Evolutionary conservation across 2,888 invertebrate species (phyloP), one percentile per base, ranked within the genome.

Genomic region (Himalopsyche anomala): DNA sequence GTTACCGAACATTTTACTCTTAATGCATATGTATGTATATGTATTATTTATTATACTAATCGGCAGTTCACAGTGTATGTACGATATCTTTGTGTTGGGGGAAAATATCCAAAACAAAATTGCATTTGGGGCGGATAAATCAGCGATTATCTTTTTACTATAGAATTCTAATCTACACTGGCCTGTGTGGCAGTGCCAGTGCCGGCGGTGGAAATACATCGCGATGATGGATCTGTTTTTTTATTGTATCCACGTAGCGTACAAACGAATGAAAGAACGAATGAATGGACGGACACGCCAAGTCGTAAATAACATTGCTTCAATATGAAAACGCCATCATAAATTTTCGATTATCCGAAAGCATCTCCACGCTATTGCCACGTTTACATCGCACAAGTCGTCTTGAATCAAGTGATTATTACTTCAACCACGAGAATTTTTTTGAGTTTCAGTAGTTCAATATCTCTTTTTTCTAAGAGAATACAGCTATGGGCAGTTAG

Each of bases 321-420:
- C 85, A 85, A 82, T 85, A 85, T 81, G 81, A 74, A 81, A 82
- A 38, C 80, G 54, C 85, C 62, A 62, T 62, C 42, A 82, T 85
- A 85, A 85, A 85, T 85, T 81, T 85, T 82, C 85, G 85, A 85
- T 85, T 85, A 85, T 85, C 85, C 85, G 74, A n/a, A 28, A 62
- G 45, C 79, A 85, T 85, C 85, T 85, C 85, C 62, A 40, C 40
- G 80, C n/a, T 51, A 74, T 74, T 80, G 62, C 28, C 62, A 28
- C 62, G 62, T 19, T 62, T 62, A 62, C 62, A 62, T 28, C 9
- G 19, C 4, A 28, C 62, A 62, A 28, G 62, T 11, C 8, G 28
- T 19, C 4, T 62, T 62, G 62, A 62, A 62, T 62, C 62, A 62
- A 62, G 62, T 19, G 4, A 62, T 62, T 19, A 19, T 62, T 19